phyloP scores from a whole-genome alignment of 2,888 invertebrate genomes.

The Calameuta pallipes region DNA sequence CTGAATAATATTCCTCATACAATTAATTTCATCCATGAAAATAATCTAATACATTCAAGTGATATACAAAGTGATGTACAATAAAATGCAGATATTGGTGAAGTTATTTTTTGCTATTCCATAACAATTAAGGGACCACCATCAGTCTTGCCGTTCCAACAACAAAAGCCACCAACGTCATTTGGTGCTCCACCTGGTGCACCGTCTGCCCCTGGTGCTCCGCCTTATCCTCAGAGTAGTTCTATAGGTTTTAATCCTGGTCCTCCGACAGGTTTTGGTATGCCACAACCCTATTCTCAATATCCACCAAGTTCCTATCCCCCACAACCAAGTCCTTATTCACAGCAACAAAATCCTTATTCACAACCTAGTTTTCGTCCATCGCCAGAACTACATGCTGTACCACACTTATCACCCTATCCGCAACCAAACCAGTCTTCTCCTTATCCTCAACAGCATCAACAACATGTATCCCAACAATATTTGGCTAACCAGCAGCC shows the following conservation, averaged over 20 bases:
- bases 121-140: conserved; percentile 54
- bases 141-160: conserved; percentile 51
- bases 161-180: conserved; percentile 53
- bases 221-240: conserved; percentile 38
- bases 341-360: conserved; percentile 39
- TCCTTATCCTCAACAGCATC: conserved; percentile 31
- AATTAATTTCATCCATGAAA: not conserved
- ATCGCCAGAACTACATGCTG: conserved; percentile 48
- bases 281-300: conserved; percentile 53
- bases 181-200: conserved; percentile 59
- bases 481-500: conserved; percentile 21
- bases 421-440: conserved; percentile 35
- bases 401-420: conserved; percentile 59
- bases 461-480: conserved; percentile 16
- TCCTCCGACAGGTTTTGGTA: conserved; percentile 50
- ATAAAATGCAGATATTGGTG: not conserved
- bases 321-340: conserved; percentile 27
- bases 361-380: conserved; percentile 51
- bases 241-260: conserved; percentile 39
- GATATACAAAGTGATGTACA: not conserved
- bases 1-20: not conserved
- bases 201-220: conserved; percentile 54
- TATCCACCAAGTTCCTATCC: conserved; percentile 28
- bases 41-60: not conserved
- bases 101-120: conserved; percentile 22